A percentile compares a stretch with the other conserved stretches of the same genome.
Evolutionary conservation across 2,113 vertebrate species (phyloP).

Genomic region (Anhinga anhinga): DNA sequence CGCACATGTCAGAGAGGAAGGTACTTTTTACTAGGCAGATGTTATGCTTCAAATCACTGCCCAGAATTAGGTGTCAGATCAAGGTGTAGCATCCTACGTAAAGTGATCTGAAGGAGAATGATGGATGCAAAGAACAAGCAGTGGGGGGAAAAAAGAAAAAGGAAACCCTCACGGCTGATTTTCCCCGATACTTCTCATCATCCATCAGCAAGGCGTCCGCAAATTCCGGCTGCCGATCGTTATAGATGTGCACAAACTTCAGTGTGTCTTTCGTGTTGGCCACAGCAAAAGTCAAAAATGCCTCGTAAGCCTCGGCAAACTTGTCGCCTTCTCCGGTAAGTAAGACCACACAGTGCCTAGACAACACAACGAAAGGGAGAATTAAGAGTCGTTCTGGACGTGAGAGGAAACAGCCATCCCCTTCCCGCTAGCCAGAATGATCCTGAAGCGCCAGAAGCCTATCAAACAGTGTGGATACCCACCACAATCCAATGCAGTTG

Average conservation of each 20-base stretch:
- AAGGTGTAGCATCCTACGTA: background rate
- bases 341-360: constrained; percentile 90
- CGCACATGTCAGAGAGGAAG: background rate
- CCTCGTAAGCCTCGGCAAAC: constrained; percentile 76
- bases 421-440: background rate
- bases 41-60: background rate
- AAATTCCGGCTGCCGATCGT: constrained; percentile 84
- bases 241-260: constrained; percentile 87
- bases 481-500: background rate
- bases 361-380: background rate
- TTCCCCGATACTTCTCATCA: constrained; percentile 68
- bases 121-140: background rate
- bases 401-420: background rate
- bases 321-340: constrained; percentile 81
- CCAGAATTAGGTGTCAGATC: background rate
- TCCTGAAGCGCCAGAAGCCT: background rate
- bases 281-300: constrained; percentile 87
- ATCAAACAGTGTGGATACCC: fast-evolving
- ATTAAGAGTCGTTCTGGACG: background rate
- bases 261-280: constrained; percentile 86
- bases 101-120: background rate
- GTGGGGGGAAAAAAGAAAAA: background rate
- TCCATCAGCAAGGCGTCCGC: constrained; percentile 77
- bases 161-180: constrained; percentile 67
- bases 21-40: background rate